These are phyloP conservation scores for Popillia japonica DNA, from an alignment of 1,140 invertebrate species.

Conservation along the genomic window DNA sequence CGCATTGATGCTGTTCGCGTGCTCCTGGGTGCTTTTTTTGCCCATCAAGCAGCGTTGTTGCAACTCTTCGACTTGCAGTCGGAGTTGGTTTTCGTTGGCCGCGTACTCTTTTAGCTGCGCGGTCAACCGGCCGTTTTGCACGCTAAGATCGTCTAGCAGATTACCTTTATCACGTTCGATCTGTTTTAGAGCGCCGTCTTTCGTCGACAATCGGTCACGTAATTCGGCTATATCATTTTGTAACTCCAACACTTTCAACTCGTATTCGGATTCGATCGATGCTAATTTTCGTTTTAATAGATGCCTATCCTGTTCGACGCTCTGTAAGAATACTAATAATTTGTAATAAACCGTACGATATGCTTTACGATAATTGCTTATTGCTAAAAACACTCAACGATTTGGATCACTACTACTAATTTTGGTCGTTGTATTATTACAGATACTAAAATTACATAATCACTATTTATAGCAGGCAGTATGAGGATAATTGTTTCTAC, in stretches of 20 bases:
- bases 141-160: slow-evolving; percentile 82
- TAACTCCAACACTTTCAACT: slow-evolving; percentile 84
- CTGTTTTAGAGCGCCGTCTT: slow-evolving; percentile 71
- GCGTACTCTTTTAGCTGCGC: slow-evolving; percentile 78
- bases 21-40: slow-evolving; percentile 74
- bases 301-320: slow-evolving; percentile 93
- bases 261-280: slow-evolving; percentile 86
- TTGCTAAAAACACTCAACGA: too few relatives aligned
- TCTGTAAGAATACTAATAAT: slow-evolving; percentile 74
- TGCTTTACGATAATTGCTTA: too few relatives aligned
- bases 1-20: slow-evolving; percentile 87
- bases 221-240: slow-evolving; percentile 86
- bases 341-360: too few relatives aligned
- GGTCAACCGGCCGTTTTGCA: slow-evolving; percentile 89
- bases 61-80: slow-evolving; percentile 79
- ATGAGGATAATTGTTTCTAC: too few relatives aligned
- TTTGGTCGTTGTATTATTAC: too few relatives aligned
- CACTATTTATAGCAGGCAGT: too few relatives aligned
- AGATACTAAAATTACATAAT: too few relatives aligned
- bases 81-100: slow-evolving; percentile 78
- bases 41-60: slow-evolving; percentile 85
- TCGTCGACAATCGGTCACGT: slow-evolving; percentile 70
- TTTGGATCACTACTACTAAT: too few relatives aligned
- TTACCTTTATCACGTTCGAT: slow-evolving; percentile 79
- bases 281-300: slow-evolving; percentile 83